Evolutionary conservation across 2,797 vertebrate species (phyloP), one percentile per base, ranked within the genome.

Genomic region (Martes flavigula): DNA sequence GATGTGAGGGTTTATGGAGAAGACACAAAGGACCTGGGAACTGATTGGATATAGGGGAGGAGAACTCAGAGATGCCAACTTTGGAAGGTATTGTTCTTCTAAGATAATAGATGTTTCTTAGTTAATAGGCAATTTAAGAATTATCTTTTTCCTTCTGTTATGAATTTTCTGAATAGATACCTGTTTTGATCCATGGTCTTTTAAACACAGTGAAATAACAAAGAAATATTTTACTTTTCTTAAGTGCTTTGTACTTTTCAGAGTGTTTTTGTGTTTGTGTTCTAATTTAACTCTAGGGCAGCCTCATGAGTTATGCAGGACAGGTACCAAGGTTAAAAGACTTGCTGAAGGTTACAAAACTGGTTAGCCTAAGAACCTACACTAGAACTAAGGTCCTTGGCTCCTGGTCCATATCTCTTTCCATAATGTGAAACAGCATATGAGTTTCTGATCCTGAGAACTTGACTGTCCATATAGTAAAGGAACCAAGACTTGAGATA

Each of bases 101-200:
- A 91, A 88, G 46, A 84, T 91, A 95, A 75, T 40, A 82, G 20
- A 77, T 87, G 46, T 85, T 95, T 90, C 30, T 38, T 95, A 78
- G 79, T 92, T 86, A 96, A 77, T 54, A 91, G n/a, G 3, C 79
- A 87, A 62, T 93, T 95, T 90, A 91, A 92, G 46, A 91, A 84
- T 96, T 82, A 27, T 48, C 13, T 87, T n/a, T 79, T 85, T 82
- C 43, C 21, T 10, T 86, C 32, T 89, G 48, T 38, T 92, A 51
- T 43, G 9, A 93, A 81, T 97, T 97, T 97, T 96, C 58, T 95
- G 48, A 97, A 70, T 92, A 56, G 17, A 92, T 93, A 72, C 13
- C 89, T 92, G 1, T 87, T 72, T 79, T 96, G 83, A 82, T 92
- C 7, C 48, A 90, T 35, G 40, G 35, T 93, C 54, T 81, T 72